Evolutionary conservation across 2,888 invertebrate species (phyloP), one percentile per base, ranked within the genome.

Genomic region (Acronicta leporina): DNA sequence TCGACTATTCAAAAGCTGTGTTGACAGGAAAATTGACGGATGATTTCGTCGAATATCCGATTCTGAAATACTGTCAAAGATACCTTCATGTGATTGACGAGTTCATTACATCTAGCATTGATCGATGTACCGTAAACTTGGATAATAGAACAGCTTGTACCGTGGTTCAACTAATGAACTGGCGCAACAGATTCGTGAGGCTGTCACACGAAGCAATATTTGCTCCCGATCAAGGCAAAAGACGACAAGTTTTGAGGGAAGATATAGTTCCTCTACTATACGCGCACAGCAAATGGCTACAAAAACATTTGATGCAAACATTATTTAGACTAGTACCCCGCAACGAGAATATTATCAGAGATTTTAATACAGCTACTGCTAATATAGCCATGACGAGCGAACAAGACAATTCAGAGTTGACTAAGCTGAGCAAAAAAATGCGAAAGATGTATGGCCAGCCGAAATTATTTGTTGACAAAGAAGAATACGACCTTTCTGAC

Each of bases 211-310:
- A 84, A 63, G 81, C 87, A 1, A 87, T 94, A 50, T 91, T 92
- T 70, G 75, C 80, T 2, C 77, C 68, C 8, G 80, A 84, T 13
- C 85, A 83, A 44, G 86, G 89, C 53, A 89, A 88, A 73, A 85
- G 86, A 71, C 77, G 85, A 51, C 80, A 84, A 70, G 83, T 91
- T 68, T 72, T 95, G 43, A 90, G 92, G 64, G 91, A 95, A 50
- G 95, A 96, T 63, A 88, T 96, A 1, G 87, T 96, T 43, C 95
- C 96, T n/a, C 91, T 96, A 51, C 80, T 97, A 0, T 93, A 95
- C 69, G 92, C 97, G 11, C 97, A 97, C 82, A 96, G 96, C 77
- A 96, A 96, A 85, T 97, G 97, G 97, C 84, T 97, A 40, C 88
- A 95, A 15, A 97, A 97, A 82, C 94, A 96, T 87, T 87, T 96